phyloP scores from a whole-genome alignment of 2,113 vertebrate species.

The Globicephala melas region DNA sequence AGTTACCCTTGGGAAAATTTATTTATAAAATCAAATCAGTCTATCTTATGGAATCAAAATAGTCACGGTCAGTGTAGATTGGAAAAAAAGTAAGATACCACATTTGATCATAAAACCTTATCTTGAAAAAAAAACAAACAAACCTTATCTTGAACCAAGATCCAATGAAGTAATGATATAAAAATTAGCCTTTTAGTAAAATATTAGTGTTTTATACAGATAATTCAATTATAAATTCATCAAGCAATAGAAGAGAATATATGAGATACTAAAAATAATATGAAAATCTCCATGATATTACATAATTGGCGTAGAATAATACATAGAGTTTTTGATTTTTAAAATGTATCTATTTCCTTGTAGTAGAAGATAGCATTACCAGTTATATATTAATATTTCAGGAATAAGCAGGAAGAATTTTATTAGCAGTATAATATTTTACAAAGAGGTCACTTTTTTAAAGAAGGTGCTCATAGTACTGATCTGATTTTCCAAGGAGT shows the following conservation, averaged over 20 bases:
- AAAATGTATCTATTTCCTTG: background rate
- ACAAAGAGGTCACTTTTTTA: background rate
- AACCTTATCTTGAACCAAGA: background rate
- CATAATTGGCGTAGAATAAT: background rate
- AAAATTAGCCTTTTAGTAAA: background rate
- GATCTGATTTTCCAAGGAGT: background rate
- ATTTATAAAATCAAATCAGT: constrained; percentile 4
- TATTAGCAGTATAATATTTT: background rate
- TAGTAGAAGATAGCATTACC: background rate
- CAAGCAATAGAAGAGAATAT: background rate
- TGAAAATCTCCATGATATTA: background rate
- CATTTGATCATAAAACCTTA: background rate
- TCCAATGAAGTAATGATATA: background rate
- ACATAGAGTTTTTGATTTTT: background rate
- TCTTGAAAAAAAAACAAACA: background rate
- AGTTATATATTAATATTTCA: constrained; percentile 19
- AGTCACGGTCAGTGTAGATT: background rate
- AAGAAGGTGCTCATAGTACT: background rate
- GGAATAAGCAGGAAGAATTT: background rate
- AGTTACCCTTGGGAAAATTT: background rate
- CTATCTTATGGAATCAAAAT: constrained; percentile 1
- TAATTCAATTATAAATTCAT: background rate
- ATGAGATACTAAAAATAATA: background rate
- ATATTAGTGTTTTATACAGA: background rate
- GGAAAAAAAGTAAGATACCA: background rate